These are phyloP conservation scores for Pseudomyrmex sp. DNA, from an alignment of 1,140 invertebrate genomes.

Conservation along the genomic window DNA sequence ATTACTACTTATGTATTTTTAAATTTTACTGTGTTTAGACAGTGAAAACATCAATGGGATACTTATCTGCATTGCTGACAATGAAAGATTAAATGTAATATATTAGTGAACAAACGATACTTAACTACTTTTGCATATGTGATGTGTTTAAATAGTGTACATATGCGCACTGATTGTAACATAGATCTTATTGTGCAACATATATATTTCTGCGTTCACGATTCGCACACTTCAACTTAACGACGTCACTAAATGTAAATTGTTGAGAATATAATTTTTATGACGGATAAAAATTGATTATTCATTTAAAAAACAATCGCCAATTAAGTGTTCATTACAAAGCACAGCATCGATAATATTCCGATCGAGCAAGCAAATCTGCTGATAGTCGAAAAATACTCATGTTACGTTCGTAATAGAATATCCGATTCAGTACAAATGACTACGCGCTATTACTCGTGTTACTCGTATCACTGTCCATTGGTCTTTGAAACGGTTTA, in stretches of 20 bases:
- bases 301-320: too few species aligned
- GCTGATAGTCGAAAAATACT: neutral
- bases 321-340: too few species aligned
- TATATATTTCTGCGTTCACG: neutral
- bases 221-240: neutral
- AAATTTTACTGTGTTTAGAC: conserved; percentile 8
- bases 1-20: neutral
- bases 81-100: neutral
- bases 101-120: neutral
- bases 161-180: neutral
- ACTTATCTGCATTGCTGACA: conserved; percentile 7
- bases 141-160: neutral
- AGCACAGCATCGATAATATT: neutral
- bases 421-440: neutral
- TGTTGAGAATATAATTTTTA: too few species aligned
- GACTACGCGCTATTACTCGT: too few species aligned
- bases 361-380: neutral
- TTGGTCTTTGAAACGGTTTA: neutral
- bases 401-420: neutral
- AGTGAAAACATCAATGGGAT: conserved; percentile 14
- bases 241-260: too few species aligned
- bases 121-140: neutral
- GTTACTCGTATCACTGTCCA: neutral
- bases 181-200: neutral
- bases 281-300: too few species aligned